Base-by-base conservation (phyloP, 1,140 invertebrate species). In the Microplitis demolitor region DNA sequence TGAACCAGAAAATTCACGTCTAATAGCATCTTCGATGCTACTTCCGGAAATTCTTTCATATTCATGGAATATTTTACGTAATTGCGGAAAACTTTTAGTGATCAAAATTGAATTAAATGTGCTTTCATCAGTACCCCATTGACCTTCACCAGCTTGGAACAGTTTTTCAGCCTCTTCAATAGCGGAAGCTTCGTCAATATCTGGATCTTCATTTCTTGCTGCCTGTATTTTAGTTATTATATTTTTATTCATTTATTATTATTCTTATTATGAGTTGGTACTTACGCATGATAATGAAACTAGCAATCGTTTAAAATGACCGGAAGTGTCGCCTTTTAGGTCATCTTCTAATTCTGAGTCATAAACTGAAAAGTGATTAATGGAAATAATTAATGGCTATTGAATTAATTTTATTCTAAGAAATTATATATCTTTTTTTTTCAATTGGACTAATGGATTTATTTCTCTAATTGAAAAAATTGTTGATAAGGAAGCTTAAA, bases 121-220 rank as follows among this genome's bases (percentile, higher is more conserved):
- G 4, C 93, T 94, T 82, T 97, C 95, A 78, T 97, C 95, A 1
- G 95, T 96, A 56, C 95, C 95, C 92, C 93, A 93, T 81, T 94
- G 90, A 34, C 91, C 93, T 80, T 94, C 93, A 53, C 93, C 94
- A 69, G 94, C 94, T 39, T 88, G 84, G 13, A 91, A 89, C 3
- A 96, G 84, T 5, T 89, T 89, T 79, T 94, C 90, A 0, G 94
- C 94, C 80, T 95, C 94, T 37, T 90, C 88, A 33, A 89, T 85
- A 13, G 93, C 93, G 13, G 89, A 90, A 1, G 82, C 89, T 74
- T 91, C 89, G 80, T 95, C 92, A 0, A 93, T 89, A 3, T 90
- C 89, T 16, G 82, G 64, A 72, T 85, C 81, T 75, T 90, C 89
- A 77, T 87, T 81, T 77, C 89, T 81, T 11, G 79, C 85, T 0